phyloP scores from a whole-genome alignment of 2,797 vertebrate species.

The Anolis apletophallus region DNA sequence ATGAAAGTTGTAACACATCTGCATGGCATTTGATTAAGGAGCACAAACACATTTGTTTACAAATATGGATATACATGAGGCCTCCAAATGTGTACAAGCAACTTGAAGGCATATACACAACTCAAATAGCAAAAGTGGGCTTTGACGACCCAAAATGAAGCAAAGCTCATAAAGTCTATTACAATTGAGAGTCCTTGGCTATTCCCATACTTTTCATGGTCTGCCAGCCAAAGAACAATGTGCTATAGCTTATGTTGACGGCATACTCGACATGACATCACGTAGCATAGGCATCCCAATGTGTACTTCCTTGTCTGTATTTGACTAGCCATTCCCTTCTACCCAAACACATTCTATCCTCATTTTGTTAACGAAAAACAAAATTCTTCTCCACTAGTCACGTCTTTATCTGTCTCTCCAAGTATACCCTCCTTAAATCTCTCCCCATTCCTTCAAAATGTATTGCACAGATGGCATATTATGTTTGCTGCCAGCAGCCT shows the following conservation, averaged over 20 bases:
- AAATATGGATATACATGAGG: too few relatives aligned
- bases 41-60: too few relatives aligned
- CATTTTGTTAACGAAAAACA: background rate
- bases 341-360: fast-evolving
- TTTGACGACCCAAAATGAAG: background rate
- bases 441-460: background rate
- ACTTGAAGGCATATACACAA: too few relatives aligned
- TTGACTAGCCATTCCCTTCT: background rate
- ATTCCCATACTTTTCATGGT: background rate
- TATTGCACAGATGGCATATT: background rate
- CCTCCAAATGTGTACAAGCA: too few relatives aligned
- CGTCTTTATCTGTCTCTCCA: background rate
- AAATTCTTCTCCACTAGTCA: background rate
- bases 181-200: background rate
- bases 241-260: background rate
- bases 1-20: background rate
- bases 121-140: background rate
- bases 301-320: background rate
- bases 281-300: background rate
- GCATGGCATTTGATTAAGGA: background rate
- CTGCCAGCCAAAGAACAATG: background rate
- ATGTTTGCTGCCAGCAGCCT: background rate
- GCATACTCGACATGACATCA: background rate
- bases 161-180: background rate
- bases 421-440: background rate